phyloP scores from a whole-genome alignment of 2,888 invertebrate genomes.

The Pocota personata region DNA sequence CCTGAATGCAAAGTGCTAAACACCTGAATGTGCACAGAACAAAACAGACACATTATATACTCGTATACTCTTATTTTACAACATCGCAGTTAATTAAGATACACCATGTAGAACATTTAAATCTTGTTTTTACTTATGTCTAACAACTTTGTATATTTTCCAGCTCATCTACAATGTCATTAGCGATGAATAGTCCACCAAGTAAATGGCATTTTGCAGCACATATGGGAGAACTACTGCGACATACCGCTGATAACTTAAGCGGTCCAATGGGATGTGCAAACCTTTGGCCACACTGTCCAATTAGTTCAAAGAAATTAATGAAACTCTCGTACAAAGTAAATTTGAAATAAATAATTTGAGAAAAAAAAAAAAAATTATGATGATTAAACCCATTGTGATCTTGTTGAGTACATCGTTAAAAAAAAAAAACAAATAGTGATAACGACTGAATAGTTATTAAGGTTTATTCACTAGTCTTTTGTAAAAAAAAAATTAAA shows the following conservation, averaged over 20 bases:
- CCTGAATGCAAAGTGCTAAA: background rate
- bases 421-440: constrained; percentile 16
- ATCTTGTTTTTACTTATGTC: background rate
- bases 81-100: background rate
- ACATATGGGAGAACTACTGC: constrained; percentile 82
- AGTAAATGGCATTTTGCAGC: constrained; percentile 83
- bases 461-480: constrained; percentile 71
- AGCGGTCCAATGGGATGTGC: constrained; percentile 82
- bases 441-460: constrained; percentile 70
- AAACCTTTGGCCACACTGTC: constrained; percentile 82
- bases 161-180: constrained; percentile 82
- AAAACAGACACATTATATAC: too few species aligned
- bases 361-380: background rate
- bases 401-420: constrained; percentile 36
- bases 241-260: constrained; percentile 80
- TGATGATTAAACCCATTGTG: constrained; percentile 12
- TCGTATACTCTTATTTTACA: background rate
- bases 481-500: constrained; percentile 31
- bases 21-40: background rate
- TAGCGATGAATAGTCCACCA: constrained; percentile 82
- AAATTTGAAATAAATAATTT: constrained; percentile 72
- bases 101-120: background rate
- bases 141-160: constrained; percentile 41
- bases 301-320: constrained; percentile 82
- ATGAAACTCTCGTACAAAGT: constrained; percentile 82